Base-by-base conservation (phyloP, 2,113 vertebrate species). In the Trochalopteron elliotii region DNA sequence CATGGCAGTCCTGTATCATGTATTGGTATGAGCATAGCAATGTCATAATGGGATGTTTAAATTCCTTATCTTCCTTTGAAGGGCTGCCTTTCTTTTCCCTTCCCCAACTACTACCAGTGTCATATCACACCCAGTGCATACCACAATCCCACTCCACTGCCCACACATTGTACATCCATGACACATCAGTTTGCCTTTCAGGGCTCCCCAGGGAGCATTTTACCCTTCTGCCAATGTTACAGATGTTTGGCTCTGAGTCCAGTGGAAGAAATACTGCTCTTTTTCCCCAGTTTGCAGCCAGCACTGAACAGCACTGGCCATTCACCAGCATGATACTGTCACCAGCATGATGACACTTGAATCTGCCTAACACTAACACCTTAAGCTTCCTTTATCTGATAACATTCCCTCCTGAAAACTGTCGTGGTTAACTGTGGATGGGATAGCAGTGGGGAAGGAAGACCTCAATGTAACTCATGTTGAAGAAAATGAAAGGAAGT, bases 111-210 rank as follows among this genome's bases (percentile, higher is more conserved):
- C 33, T 24, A n/a, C 23, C 63, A 42, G 28, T 53, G 53, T 39
- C 2, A 0, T 15, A 27, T 18, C 74, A 71, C 16, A 22, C 17
- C 45, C 25, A 27, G 35, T 7, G 15, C n/a, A 18, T 17, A 6
- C 28, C 45, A 50, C n/a, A 23, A 35, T 63, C 61, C 19, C 55
- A 28, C 17, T 39, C 56, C 44, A 27, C 12, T 81, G 50, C 37
- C 35, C 37, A n/a, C 1, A 0, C 2, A 0, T 39, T 9, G 17
- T 50, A 4, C 60, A 78, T 20, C 55, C 60, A 30, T 47, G 56
- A 31, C 50, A 87, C 55, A 84, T 22, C 52, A 63, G 18, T 57
- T 40, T 71, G 56, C 52, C 27, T 87, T 64, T 87, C 52, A 85
- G 67, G 23, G 28, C 10, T 70, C 61, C 40, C 35, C 47, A 78